These are phyloP conservation scores for Bilobella aurantiaca DNA, from an alignment of 1,140 invertebrate species.

Conservation along the genomic window DNA sequence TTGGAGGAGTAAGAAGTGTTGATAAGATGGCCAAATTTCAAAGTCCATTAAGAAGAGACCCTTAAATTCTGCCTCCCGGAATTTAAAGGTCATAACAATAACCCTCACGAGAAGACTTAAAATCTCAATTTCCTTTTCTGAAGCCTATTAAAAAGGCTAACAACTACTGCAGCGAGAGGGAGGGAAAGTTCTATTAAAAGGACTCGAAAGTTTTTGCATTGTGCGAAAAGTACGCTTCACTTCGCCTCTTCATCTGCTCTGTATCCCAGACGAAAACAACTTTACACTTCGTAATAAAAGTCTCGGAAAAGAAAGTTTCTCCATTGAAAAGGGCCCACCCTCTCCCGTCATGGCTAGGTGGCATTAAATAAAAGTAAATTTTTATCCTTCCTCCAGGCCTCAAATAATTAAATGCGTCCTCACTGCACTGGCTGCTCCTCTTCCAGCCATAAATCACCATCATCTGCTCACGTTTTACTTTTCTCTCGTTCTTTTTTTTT, in stretches of 20 bases:
- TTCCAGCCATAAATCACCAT: background rate
- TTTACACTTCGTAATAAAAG: too few relatives aligned
- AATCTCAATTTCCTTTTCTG: background rate
- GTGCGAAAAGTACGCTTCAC: slow-evolving; percentile 1
- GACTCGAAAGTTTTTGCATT: background rate
- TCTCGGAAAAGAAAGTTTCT: background rate
- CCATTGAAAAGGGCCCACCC: background rate
- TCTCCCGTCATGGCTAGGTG: background rate
- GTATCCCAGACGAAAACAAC: too few relatives aligned
- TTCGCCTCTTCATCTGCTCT: too few relatives aligned
- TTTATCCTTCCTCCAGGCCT: background rate
- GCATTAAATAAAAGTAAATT: background rate
- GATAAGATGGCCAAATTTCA: too few relatives aligned
- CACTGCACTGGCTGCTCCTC: too few relatives aligned
- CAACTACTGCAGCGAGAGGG: background rate
- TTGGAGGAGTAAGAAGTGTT: too few relatives aligned
- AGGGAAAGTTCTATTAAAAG: background rate
- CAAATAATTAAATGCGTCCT: background rate
- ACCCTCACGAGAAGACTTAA: background rate
- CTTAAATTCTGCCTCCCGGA: background rate
- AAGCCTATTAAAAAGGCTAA: slow-evolving; percentile 3
- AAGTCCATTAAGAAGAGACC: too few relatives aligned
- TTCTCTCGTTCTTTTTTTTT: too few relatives aligned
- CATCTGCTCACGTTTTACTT: background rate
- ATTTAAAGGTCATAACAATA: background rate